These are phyloP conservation scores for Coelinius sp. DNA, from an alignment of 2,888 invertebrate species.

Conservation along the genomic window DNA sequence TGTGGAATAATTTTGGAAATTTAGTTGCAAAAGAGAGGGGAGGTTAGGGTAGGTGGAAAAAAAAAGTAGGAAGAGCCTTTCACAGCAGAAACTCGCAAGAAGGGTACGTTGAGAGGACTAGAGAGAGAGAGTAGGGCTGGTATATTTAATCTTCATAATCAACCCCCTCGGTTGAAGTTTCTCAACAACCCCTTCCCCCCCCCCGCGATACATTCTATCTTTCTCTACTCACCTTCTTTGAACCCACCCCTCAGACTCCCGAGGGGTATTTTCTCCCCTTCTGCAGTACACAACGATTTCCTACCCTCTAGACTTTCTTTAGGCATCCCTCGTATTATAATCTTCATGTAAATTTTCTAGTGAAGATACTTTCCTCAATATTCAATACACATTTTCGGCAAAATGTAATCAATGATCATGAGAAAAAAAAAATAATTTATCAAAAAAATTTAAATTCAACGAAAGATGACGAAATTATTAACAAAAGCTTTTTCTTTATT, in stretches of 20 bases:
- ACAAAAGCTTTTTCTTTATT: neutral
- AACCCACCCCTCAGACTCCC: neutral
- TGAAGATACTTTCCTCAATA: too few species aligned
- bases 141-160: slow-evolving; percentile 54
- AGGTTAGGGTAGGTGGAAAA: neutral
- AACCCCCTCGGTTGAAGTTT: slow-evolving; percentile 38
- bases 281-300: neutral
- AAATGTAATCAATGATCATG: neutral
- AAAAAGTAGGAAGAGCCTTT: slow-evolving; percentile 32
- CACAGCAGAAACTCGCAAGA: slow-evolving; percentile 9
- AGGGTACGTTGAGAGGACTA: neutral
- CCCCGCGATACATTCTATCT: slow-evolving; percentile 9
- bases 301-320: neutral
- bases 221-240: slow-evolving; percentile 22
- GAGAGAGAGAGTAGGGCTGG: slow-evolving; percentile 17
- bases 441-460: neutral
- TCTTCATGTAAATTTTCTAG: neutral
- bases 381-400: neutral
- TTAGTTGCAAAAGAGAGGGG: neutral
- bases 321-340: neutral
- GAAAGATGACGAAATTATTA: neutral
- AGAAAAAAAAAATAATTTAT: neutral
- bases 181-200: slow-evolving; percentile 40
- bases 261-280: neutral
- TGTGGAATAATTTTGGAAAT: too few species aligned